Percentiles rank a stretch among this genome's conserved stretches.
Evolutionary conservation across 1,140 invertebrate genomes (phyloP).

Genomic region (Arctopsyche grandis): DNA sequence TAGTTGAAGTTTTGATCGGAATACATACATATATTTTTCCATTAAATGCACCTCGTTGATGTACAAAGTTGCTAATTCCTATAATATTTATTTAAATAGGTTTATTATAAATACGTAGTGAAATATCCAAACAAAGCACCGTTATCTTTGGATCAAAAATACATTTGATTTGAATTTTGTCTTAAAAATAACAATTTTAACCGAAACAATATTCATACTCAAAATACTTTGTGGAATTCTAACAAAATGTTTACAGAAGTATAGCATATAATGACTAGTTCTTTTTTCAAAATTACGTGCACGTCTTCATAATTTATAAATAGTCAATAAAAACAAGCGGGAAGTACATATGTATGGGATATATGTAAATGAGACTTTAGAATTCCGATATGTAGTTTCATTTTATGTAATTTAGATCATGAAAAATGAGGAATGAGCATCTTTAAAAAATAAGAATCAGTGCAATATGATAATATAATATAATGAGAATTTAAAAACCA

Average conservation of each 20-base stretch:
- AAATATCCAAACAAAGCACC: conserved; percentile 38
- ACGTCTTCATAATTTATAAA: background rate
- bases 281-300: background rate
- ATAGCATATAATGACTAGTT: conserved; percentile 2
- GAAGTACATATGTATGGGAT: background rate
- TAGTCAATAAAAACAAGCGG: no score
- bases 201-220: background rate
- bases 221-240: background rate
- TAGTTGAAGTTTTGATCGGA: background rate
- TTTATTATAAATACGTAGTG: background rate
- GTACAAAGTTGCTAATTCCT: background rate
- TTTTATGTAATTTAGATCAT: background rate
- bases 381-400: background rate
- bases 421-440: background rate
- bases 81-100: background rate
- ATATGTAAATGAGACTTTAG: background rate
- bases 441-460: no score
- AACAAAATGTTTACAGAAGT: background rate
- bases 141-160: conserved; percentile 43
- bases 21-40: no score
- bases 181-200: background rate
- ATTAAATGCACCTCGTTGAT: background rate
- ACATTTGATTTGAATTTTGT: background rate
- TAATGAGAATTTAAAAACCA: no score
- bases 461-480: no score